Percentiles rank a stretch among this genome's conserved stretches.
phyloP scores from a whole-genome alignment of 2,888 invertebrate genomes.

The Campoletis raptor region DNA sequence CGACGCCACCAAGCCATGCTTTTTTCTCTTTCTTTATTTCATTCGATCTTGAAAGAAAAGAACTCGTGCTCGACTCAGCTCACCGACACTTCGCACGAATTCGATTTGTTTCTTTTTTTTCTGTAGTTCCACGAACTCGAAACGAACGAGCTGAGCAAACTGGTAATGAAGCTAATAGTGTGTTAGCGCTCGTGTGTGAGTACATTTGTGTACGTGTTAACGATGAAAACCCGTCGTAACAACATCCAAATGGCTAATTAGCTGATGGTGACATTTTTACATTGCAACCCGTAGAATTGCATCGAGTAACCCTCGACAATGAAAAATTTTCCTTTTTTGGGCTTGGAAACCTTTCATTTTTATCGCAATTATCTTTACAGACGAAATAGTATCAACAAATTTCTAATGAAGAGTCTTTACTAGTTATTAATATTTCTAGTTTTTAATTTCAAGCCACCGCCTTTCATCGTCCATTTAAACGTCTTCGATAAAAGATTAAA shows the following conservation, averaged over 20 bases:
- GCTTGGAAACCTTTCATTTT: background rate
- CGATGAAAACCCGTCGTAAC: conserved; percentile 57
- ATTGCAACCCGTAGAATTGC: conserved; percentile 27
- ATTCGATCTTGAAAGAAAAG: conserved; percentile 62
- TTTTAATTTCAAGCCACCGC: background rate
- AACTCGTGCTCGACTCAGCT: conserved; percentile 58
- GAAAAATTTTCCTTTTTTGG: background rate
- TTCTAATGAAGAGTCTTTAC: background rate
- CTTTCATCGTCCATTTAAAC: background rate
- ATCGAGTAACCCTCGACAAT: conserved; percentile 21
- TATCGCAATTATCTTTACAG: background rate
- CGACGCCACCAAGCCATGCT: conserved; percentile 52
- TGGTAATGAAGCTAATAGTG: conserved; percentile 55
- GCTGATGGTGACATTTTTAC: conserved; percentile 31
- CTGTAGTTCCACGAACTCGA: conserved; percentile 58
- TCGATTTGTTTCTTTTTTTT: conserved; percentile 61
- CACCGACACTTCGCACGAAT: conserved; percentile 66
- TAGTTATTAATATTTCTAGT: background rate
- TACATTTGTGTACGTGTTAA: conserved; percentile 37
- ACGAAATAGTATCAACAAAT: background rate
- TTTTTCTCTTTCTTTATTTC: conserved; percentile 63
- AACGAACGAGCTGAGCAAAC: conserved; percentile 59
- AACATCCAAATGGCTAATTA: conserved; percentile 58
- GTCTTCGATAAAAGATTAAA: background rate
- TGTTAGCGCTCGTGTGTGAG: conserved; percentile 31